Percentiles rank a stretch among this genome's conserved stretches.
Conservation (phyloP, 2,888 invertebrate genomes). For the Pristionchus exspectatus region DNA sequence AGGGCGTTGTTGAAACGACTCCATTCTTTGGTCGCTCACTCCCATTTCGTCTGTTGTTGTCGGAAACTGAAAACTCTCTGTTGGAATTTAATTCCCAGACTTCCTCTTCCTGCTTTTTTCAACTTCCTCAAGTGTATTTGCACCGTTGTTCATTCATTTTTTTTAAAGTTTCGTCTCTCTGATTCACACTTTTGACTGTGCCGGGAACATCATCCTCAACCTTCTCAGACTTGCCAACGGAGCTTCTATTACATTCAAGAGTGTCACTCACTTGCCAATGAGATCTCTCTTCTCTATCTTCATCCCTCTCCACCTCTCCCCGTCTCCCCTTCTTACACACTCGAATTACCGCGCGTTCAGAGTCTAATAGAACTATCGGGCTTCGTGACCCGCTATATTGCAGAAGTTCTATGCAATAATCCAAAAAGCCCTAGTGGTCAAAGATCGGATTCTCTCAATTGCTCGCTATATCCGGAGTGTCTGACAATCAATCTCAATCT, state of each 20-base stretch:
- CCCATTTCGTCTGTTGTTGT: slow-evolving; percentile 41
- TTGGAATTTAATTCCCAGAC: neutral
- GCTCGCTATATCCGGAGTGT: no score
- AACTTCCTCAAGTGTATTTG: slow-evolving; percentile 4
- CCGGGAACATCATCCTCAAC: neutral
- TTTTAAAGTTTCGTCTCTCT: neutral
- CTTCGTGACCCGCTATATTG: neutral
- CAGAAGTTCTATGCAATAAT: neutral
- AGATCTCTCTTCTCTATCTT: neutral
- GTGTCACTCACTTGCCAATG: neutral
- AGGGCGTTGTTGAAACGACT: neutral
- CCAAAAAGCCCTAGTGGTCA: neutral
- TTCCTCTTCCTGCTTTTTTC: neutral
- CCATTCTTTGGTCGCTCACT: slow-evolving; percentile 18
- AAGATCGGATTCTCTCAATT: neutral
- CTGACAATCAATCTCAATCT: neutral
- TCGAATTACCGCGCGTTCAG: slow-evolving; percentile 28
- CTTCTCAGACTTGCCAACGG: neutral
- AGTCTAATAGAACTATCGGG: neutral
- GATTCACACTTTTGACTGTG: neutral
- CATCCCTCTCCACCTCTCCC: no score
- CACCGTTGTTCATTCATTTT: neutral
- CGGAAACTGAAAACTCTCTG: slow-evolving; percentile 25
- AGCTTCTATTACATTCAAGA: slow-evolving; percentile 19
- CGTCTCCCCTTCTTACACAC: neutral